Conservation (phyloP, 2,888 invertebrate species). For the Adelphocoris suturalis region DNA sequence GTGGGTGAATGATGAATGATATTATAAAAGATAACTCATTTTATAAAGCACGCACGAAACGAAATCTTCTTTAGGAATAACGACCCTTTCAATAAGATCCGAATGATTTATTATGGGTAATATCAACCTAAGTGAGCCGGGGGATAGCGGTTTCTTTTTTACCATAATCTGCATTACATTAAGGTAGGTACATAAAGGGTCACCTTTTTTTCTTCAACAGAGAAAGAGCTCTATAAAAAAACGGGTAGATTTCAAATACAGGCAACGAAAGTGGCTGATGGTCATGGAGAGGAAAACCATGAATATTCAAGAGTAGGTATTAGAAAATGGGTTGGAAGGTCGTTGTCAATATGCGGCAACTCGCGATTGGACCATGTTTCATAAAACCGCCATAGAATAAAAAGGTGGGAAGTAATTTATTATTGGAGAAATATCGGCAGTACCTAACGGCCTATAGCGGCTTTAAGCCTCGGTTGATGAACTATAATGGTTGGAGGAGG, state of each 20-base stretch:
- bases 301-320: constrained; percentile 31
- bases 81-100: not conserved
- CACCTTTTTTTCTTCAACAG: not conserved
- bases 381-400: constrained; percentile 20
- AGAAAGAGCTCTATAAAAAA: not conserved
- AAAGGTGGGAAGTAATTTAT: constrained; percentile 4
- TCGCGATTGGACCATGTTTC: constrained; percentile 21
- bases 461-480: constrained; percentile 33
- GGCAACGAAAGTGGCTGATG: constrained; percentile 14
- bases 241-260: not conserved
- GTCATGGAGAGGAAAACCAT: not conserved
- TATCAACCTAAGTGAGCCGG: not conserved
- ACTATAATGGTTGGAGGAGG: constrained; percentile 13
- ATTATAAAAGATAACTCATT: too few species aligned
- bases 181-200: not conserved
- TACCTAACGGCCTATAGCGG: constrained; percentile 10
- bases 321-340: not conserved
- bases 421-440: constrained; percentile 26
- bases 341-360: constrained; percentile 36
- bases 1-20: too few species aligned
- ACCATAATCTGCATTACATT: too few species aligned
- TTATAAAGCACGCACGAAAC: too few species aligned
- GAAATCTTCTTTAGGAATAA: too few species aligned
- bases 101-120: not conserved
- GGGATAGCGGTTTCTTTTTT: too few species aligned